A percentile compares a stretch with the other conserved stretches of the same genome.
Conservation (phyloP, 2,888 invertebrate species). For the Leptogaster cylindrica region DNA sequence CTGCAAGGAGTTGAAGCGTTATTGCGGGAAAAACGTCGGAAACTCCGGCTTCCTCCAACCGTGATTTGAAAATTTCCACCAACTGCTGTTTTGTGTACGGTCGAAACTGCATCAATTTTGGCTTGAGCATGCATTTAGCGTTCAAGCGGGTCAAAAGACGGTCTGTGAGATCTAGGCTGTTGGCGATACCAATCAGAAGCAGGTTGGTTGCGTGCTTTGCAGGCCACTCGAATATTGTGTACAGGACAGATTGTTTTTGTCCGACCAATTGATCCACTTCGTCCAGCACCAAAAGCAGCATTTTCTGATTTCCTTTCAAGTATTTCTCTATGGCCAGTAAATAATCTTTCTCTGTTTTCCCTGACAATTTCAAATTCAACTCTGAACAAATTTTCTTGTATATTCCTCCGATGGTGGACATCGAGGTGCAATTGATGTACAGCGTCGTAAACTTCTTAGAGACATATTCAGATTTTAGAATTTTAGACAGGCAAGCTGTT, state of each 20-base stretch:
- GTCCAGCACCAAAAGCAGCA: slow-evolving; percentile 85
- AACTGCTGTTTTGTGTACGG: slow-evolving; percentile 93
- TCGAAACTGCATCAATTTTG: slow-evolving; percentile 83
- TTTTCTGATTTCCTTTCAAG: slow-evolving; percentile 71
- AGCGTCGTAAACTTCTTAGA: slow-evolving; percentile 64
- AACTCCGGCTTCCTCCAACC: slow-evolving; percentile 75
- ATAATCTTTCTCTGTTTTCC: slow-evolving; percentile 71
- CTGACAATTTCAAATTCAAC: slow-evolving; percentile 66
- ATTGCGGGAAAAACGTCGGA: slow-evolving; percentile 76
- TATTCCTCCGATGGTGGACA: slow-evolving; percentile 82
- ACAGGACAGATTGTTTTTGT: slow-evolving; percentile 80
- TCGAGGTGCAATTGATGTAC: slow-evolving; percentile 84
- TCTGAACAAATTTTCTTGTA: slow-evolving; percentile 80
- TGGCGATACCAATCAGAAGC: slow-evolving; percentile 90
- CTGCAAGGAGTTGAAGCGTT: slow-evolving; percentile 90
- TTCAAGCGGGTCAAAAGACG: slow-evolving; percentile 86
- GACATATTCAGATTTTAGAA: slow-evolving; percentile 70
- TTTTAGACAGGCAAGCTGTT: slow-evolving; percentile 83
- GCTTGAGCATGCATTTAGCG: slow-evolving; percentile 74
- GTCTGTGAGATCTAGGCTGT: slow-evolving; percentile 93
- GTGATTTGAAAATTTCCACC: slow-evolving; percentile 79
- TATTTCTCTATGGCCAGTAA: slow-evolving; percentile 73
- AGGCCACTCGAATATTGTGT: slow-evolving; percentile 95
- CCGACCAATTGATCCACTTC: slow-evolving; percentile 94
- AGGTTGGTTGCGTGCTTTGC: slow-evolving; percentile 71